A percentile compares a stretch with the other conserved stretches of the same genome.
Evolutionary conservation across 1,140 invertebrate species (phyloP).

Genomic region (Apis dorsata): DNA sequence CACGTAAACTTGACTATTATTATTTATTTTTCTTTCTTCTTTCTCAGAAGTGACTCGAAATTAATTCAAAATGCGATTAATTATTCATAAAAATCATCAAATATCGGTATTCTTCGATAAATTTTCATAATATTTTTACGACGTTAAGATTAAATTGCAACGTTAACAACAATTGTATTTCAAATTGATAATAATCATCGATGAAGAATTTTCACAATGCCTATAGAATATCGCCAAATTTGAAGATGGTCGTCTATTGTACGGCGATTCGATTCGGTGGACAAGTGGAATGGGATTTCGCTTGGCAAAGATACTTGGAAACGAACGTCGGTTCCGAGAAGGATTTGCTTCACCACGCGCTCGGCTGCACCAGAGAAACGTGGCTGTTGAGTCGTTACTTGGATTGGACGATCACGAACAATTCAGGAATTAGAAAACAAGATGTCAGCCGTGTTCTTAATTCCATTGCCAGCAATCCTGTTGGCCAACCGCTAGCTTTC

Average conservation of each 20-base stretch:
- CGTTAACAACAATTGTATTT: no score
- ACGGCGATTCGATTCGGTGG: slow-evolving; percentile 90
- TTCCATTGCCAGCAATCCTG: slow-evolving; percentile 85
- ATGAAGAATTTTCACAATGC: no score
- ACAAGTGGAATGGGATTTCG: slow-evolving; percentile 91
- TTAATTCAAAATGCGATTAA: no score
- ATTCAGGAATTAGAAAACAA: slow-evolving; percentile 89
- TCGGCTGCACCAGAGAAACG: slow-evolving; percentile 89
- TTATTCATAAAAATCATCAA: no score
- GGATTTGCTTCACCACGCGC: slow-evolving; percentile 85
- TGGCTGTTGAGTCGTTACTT: slow-evolving; percentile 90
- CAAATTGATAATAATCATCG: no score
- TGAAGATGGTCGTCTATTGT: slow-evolving; percentile 91
- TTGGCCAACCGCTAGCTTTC: slow-evolving; percentile 88
- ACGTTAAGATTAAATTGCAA: no score
- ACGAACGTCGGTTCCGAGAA: slow-evolving; percentile 89
- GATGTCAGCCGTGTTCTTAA: slow-evolving; percentile 87
- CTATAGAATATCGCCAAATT: slow-evolving; percentile 88
- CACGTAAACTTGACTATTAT: no score
- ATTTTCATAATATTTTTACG: no score
- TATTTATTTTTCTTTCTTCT: no score
- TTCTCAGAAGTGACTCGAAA: no score
- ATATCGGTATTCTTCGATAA: no score
- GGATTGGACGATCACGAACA: slow-evolving; percentile 85
- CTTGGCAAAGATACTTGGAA: slow-evolving; percentile 87